A percentile compares a stretch with the other conserved stretches of the same genome.
Evolutionary conservation across 2,888 invertebrate species (phyloP).

Genomic region (Thera obeliscata): DNA sequence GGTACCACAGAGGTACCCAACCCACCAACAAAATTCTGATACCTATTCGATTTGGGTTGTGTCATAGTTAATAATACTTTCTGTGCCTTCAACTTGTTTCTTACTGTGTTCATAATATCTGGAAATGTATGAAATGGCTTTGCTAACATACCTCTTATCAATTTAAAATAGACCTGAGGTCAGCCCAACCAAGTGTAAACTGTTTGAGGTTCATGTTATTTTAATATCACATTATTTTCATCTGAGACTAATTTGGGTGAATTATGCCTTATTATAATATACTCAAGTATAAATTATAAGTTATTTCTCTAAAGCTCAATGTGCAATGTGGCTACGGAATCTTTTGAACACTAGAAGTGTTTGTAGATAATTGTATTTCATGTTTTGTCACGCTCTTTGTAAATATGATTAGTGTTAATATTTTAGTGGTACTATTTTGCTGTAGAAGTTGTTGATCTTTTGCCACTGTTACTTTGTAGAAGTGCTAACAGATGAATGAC

Average conservation of each 20-base stretch:
- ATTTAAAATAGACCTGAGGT: not conserved
- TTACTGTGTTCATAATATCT: conserved; percentile 45
- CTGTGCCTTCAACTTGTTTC: conserved; percentile 77
- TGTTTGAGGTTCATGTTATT: conserved; percentile 9
- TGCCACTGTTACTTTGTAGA: conserved; percentile 63
- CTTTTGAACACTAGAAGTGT: conserved; percentile 65
- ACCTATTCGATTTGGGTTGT: conserved; percentile 64
- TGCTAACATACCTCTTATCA: conserved; percentile 13
- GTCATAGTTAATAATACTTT: conserved; percentile 64
- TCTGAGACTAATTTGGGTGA: conserved; percentile 6
- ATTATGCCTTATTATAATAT: conserved; percentile 45
- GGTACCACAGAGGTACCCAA: conserved; percentile 33
- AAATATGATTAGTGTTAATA: conserved; percentile 63
- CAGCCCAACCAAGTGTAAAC: not conserved
- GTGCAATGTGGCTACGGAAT: conserved; percentile 70
- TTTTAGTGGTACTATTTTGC: conserved; percentile 64
- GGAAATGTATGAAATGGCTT: conserved; percentile 48
- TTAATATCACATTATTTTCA: conserved; percentile 20
- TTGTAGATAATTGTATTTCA: conserved; percentile 64
- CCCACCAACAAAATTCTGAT: conserved; percentile 33
- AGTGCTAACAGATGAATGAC: conserved; percentile 60
- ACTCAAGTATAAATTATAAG: conserved; percentile 64
- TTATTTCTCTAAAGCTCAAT: conserved; percentile 60
- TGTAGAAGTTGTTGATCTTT: conserved; percentile 58
- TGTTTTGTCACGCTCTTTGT: conserved; percentile 63